Conservation (phyloP, 2,888 invertebrate genomes). For the Anthoptus insignis region DNA sequence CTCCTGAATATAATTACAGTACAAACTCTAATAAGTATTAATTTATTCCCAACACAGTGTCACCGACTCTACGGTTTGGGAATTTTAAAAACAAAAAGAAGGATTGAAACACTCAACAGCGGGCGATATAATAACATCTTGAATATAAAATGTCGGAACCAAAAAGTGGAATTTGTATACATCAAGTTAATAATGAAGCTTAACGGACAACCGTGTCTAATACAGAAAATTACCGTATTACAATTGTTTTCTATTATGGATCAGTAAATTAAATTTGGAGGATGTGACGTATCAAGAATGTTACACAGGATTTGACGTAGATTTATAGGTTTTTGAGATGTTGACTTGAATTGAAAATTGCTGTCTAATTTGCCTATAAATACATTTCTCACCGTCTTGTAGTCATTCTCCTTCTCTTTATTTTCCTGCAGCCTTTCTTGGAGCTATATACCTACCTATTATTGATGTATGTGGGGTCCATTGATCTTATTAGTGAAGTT, state of each 20-base stretch:
- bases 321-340: not conserved
- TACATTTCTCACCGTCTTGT: no score
- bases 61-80: slow-evolving; percentile 61
- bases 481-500: no score
- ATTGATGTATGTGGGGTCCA: no score
- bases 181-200: slow-evolving; percentile 50
- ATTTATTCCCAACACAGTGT: slow-evolving; percentile 74
- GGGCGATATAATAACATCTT: slow-evolving; percentile 62
- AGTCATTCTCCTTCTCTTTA: no score
- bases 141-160: slow-evolving; percentile 71
- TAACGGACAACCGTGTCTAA: slow-evolving; percentile 72
- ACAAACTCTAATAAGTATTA: slow-evolving; percentile 69
- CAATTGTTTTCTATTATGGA: slow-evolving; percentile 72
- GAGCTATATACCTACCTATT: no score
- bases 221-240: slow-evolving; percentile 68
- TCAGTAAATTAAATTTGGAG: slow-evolving; percentile 64
- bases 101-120: slow-evolving; percentile 64
- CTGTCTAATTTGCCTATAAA: not conserved
- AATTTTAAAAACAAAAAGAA: slow-evolving; percentile 47
- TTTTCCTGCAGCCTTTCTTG: no score
- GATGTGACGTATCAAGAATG: slow-evolving; percentile 32
- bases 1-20: slow-evolving; percentile 29
- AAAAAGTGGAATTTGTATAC: slow-evolving; percentile 56
- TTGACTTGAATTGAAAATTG: not conserved
- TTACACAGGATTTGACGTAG: slow-evolving; percentile 1